Conservation (phyloP, 2,888 invertebrate genomes). For the Andrena praecox region DNA sequence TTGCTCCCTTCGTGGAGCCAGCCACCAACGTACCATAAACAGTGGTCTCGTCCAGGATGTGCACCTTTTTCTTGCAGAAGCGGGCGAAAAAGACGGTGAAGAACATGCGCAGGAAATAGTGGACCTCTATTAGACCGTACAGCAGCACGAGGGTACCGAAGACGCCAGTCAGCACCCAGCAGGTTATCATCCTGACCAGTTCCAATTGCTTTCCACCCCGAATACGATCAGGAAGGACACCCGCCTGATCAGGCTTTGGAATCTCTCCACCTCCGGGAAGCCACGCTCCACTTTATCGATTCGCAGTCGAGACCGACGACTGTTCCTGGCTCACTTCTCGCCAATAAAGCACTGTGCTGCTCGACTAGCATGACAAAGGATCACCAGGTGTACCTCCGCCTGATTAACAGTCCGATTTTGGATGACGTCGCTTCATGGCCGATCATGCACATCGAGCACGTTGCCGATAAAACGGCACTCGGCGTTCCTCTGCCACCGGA, state of each 20-base stretch:
- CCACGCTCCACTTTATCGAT: constrained; percentile 75
- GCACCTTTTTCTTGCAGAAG: constrained; percentile 88
- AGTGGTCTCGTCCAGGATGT: constrained; percentile 89
- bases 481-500: neutral
- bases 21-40: constrained; percentile 88
- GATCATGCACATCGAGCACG: neutral
- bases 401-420: constrained; percentile 15
- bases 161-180: constrained; percentile 83
- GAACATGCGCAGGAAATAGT: constrained; percentile 90
- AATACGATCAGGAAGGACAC: constrained; percentile 1
- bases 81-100: constrained; percentile 89
- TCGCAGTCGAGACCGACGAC: constrained; percentile 63
- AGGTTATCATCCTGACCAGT: constrained; percentile 68
- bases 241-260: constrained; percentile 57
- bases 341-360: constrained; percentile 60
- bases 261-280: constrained; percentile 57
- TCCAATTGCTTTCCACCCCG: neutral
- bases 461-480: neutral
- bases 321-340: constrained; percentile 69
- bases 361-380: constrained; percentile 55
- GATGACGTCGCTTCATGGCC: constrained; percentile 1
- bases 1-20: neutral
- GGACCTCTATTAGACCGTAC: constrained; percentile 89
- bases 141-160: constrained; percentile 86
- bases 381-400: neutral